Conservation (phyloP, 2,888 invertebrate genomes). For the Drosophila hamatofila region DNA sequence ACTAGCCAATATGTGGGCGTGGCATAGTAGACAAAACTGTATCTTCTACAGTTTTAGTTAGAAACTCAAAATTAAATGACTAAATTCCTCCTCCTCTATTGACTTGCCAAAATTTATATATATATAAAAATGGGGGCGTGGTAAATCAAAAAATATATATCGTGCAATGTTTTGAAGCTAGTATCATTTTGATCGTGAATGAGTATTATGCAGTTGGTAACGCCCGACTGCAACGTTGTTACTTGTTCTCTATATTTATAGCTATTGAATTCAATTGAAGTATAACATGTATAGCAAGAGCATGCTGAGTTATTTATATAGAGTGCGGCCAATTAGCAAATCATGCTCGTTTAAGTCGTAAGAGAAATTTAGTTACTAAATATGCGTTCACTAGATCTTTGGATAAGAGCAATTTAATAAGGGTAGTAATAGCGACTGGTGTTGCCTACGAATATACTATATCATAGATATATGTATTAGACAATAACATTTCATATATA, state of each 20-base stretch:
- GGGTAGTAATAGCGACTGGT: neutral
- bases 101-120: too few relatives aligned
- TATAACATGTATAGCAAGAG: neutral
- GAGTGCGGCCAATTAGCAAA: conserved; percentile 23
- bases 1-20: too few relatives aligned
- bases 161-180: too few relatives aligned
- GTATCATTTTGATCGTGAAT: neutral
- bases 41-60: too few relatives aligned
- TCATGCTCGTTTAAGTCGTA: neutral
- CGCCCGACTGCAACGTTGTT: neutral
- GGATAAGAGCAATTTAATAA: neutral
- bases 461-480: neutral
- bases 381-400: neutral
- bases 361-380: neutral
- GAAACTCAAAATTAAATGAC: too few relatives aligned
- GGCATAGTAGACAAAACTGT: too few relatives aligned
- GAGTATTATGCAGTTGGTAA: neutral
- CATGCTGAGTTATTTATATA: conserved; percentile 4
- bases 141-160: too few relatives aligned
- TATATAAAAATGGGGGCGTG: too few relatives aligned
- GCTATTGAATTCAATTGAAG: conserved; percentile 21
- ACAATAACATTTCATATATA: conserved; percentile 3
- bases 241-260: neutral
- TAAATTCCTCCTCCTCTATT: too few relatives aligned
- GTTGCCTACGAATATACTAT: neutral